These are phyloP conservation scores for Zeugodacus cucurbitae DNA, from an alignment of 1,140 invertebrate genomes.

Conservation along the genomic window DNA sequence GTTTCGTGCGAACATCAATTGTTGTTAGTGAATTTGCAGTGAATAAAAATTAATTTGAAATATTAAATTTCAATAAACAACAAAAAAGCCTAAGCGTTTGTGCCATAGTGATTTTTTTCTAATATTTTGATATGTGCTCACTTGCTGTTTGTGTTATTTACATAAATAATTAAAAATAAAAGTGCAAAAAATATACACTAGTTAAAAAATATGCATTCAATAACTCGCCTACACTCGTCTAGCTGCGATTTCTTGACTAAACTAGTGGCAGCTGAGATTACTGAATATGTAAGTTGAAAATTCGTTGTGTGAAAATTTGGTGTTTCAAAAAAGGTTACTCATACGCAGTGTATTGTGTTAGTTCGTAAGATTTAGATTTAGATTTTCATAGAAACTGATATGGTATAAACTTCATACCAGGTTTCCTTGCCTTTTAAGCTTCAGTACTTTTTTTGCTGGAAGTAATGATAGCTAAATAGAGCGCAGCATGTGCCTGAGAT, in stretches of 20 bases:
- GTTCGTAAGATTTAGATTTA: too few relatives aligned
- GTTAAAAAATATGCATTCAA: not conserved
- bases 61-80: too few relatives aligned
- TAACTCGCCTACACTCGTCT: not conserved
- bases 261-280: constrained; percentile 14
- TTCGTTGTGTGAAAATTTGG: not conserved
- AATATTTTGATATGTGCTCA: not conserved
- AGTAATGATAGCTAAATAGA: too few relatives aligned
- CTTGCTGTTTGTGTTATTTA: not conserved
- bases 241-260: not conserved
- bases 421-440: too few relatives aligned
- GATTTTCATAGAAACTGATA: too few relatives aligned
- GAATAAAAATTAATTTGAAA: too few relatives aligned
- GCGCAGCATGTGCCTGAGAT: too few relatives aligned
- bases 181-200: not conserved
- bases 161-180: not conserved
- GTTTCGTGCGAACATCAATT: not conserved
- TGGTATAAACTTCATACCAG: too few relatives aligned
- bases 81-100: not conserved
- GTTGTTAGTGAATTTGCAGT: too few relatives aligned
- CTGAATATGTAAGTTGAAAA: constrained; percentile 40
- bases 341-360: not conserved
- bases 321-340: not conserved
- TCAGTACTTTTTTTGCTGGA: too few relatives aligned
- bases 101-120: not conserved